phyloP scores from a whole-genome alignment of 92 coral and sea anemone species.

The Metridium senile region DNA sequence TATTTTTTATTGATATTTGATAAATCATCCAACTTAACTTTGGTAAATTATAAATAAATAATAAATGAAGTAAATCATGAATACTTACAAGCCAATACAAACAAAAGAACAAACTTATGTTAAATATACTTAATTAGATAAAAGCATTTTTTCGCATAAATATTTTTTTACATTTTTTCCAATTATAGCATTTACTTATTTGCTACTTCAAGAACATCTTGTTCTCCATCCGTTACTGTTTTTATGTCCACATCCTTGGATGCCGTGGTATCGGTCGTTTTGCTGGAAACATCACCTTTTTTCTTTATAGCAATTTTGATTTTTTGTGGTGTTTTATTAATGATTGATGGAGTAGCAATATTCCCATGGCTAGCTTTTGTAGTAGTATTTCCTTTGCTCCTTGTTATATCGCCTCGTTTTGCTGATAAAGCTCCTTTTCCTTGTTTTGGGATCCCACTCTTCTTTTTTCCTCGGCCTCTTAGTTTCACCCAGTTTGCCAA shows the following conservation, averaged over 20 bases:
- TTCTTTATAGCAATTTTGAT: background rate
- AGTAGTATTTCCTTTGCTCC: conserved; percentile 23
- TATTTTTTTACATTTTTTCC: too few species aligned
- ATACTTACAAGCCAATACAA: too few species aligned
- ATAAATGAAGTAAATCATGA: too few species aligned
- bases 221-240: conserved; percentile 11
- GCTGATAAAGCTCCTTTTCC: background rate
- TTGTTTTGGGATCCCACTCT: conserved; percentile 29
- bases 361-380: background rate
- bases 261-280: background rate
- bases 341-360: background rate
- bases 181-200: background rate
- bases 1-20: too few species aligned
- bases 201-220: conserved; percentile 32
- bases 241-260: too few species aligned
- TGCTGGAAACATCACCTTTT: background rate
- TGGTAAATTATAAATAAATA: too few species aligned
- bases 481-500: conserved; percentile 34
- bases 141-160: too few species aligned
- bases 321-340: background rate
- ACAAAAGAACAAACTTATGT: too few species aligned
- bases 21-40: too few species aligned
- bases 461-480: conserved; percentile 29
- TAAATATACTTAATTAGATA: too few species aligned
- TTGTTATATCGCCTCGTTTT: conserved; percentile 27